A percentile compares a stretch with the other conserved stretches of the same genome.
Conservation (phyloP, 1,140 invertebrate species). For the Copidosoma floridanum region DNA sequence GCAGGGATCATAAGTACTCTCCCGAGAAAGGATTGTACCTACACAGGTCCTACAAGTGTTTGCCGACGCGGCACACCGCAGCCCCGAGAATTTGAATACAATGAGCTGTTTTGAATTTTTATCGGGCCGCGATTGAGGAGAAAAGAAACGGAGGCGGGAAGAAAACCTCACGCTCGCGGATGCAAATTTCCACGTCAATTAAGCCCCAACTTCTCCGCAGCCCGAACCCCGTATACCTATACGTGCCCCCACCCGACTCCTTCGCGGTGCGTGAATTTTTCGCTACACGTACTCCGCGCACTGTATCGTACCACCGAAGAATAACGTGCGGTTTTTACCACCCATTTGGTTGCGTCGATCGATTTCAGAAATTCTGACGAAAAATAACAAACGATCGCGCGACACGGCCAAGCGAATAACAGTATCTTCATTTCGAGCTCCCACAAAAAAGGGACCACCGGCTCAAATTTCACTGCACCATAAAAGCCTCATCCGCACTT, state of each 20-base stretch:
- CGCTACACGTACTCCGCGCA: no score
- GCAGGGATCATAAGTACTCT: slow-evolving; percentile 4
- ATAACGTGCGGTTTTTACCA: no score
- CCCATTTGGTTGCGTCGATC: no score
- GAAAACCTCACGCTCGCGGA: no score
- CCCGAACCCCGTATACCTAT: no score
- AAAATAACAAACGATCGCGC: no score
- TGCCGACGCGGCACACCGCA: slow-evolving; percentile 30
- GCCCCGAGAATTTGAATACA: slow-evolving; percentile 55
- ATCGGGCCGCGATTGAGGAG: slow-evolving; percentile 45
- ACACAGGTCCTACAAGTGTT: slow-evolving; percentile 49
- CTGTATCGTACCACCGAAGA: no score
- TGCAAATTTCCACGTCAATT: slow-evolving; percentile 51
- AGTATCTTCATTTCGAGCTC: not conserved
- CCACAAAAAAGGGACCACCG: not conserved
- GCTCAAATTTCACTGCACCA: slow-evolving; percentile 6
- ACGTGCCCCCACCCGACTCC: slow-evolving; percentile 3
- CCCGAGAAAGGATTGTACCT: slow-evolving; percentile 28
- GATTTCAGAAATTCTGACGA: no score
- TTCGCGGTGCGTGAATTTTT: not conserved
- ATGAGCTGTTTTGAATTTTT: slow-evolving; percentile 55
- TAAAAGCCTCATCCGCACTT: no score
- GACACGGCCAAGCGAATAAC: not conserved
- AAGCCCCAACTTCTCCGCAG: no score
- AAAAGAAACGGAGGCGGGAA: no score